Evolutionary conservation across 2,888 invertebrate species (phyloP).

Genomic region (Timandra comae): DNA sequence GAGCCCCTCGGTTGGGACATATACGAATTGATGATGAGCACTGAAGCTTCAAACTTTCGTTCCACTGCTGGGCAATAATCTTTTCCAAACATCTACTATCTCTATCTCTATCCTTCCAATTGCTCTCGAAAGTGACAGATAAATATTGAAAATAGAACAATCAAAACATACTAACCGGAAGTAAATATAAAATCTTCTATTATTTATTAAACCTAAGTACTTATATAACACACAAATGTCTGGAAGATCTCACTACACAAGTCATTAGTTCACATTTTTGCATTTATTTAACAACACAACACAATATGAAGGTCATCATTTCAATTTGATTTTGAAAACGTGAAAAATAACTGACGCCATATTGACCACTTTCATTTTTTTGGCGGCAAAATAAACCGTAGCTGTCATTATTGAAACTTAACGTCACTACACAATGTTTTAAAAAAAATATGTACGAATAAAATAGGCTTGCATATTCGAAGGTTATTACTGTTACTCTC

Average conservation of each 20-base stretch:
- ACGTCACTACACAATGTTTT: slow-evolving; percentile 19
- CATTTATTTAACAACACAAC: slow-evolving; percentile 27
- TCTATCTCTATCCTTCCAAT: too few relatives aligned
- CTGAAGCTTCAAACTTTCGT: too few relatives aligned
- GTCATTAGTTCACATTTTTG: slow-evolving; percentile 25
- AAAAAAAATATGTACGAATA: slow-evolving; percentile 13
- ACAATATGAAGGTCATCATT: slow-evolving; percentile 51
- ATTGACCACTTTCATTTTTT: slow-evolving; percentile 53
- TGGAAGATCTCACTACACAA: slow-evolving; percentile 22
- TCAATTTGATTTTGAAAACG: slow-evolving; percentile 71
- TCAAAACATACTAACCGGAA: slow-evolving; percentile 18
- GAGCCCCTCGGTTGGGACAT: too few relatives aligned
- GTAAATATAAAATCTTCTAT: slow-evolving; percentile 20
- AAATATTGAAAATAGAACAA: too few relatives aligned
- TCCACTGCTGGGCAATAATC: too few relatives aligned
- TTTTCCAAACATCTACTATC: too few relatives aligned
- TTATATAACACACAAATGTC: slow-evolving; percentile 17
- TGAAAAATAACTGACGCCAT: slow-evolving; percentile 52
- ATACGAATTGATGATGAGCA: too few relatives aligned
- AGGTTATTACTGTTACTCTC: slow-evolving; percentile 48
- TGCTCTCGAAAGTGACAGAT: too few relatives aligned
- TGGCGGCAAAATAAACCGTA: slow-evolving; percentile 59
- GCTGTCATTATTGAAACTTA: slow-evolving; percentile 52
- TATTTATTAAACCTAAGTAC: slow-evolving; percentile 11
- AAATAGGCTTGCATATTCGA: slow-evolving; percentile 32